A percentile compares a stretch with the other conserved stretches of the same genome.
These are phyloP conservation scores for Zenarchopterus dispar DNA, from an alignment of 2,797 vertebrate genomes.

Conservation along the genomic window DNA sequence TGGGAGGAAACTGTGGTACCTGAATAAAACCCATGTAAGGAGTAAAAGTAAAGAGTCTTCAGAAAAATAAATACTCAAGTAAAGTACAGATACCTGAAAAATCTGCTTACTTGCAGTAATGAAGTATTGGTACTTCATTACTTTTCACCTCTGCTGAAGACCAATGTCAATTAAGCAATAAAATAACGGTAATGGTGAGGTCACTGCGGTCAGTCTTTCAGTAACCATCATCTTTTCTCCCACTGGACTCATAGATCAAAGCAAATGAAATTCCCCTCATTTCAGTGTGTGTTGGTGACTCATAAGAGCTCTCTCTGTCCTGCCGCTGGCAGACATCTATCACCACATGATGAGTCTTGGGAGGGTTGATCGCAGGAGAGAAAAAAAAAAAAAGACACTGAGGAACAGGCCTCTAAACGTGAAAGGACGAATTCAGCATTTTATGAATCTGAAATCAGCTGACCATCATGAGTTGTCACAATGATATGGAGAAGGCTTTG, in stretches of 20 bases:
- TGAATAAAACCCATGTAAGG: too few species aligned
- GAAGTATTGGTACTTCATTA: too few species aligned
- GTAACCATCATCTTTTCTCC: slow-evolving; percentile 29
- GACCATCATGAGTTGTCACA: slow-evolving; percentile 13
- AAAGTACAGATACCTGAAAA: too few species aligned
- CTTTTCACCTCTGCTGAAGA: too few species aligned
- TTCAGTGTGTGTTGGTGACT: slow-evolving; percentile 15
- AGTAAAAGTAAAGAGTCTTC: too few species aligned
- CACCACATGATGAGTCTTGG: slow-evolving; percentile 18
- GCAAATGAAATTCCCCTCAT: slow-evolving; percentile 11
- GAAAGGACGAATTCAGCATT: slow-evolving; percentile 17
- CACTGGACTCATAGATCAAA: slow-evolving; percentile 46
- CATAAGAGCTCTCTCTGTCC: slow-evolving; percentile 20
- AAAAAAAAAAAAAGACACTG: slow-evolving; percentile 26
- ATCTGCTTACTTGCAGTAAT: too few species aligned
- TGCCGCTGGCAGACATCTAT: slow-evolving; percentile 29
- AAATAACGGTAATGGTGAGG: slow-evolving; percentile 30
- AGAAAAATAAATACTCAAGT: too few species aligned
- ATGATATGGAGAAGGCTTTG: background rate
- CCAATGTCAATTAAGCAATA: slow-evolving; percentile 56
- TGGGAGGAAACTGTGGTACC: too few species aligned
- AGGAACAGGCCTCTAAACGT: slow-evolving; percentile 11
- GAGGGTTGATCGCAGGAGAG: slow-evolving; percentile 17
- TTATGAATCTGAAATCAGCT: slow-evolving; percentile 29
- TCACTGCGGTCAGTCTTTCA: slow-evolving; percentile 51